Base-by-base conservation (phyloP, 1,140 invertebrate species). In the Thalassaphorura encarpata region DNA sequence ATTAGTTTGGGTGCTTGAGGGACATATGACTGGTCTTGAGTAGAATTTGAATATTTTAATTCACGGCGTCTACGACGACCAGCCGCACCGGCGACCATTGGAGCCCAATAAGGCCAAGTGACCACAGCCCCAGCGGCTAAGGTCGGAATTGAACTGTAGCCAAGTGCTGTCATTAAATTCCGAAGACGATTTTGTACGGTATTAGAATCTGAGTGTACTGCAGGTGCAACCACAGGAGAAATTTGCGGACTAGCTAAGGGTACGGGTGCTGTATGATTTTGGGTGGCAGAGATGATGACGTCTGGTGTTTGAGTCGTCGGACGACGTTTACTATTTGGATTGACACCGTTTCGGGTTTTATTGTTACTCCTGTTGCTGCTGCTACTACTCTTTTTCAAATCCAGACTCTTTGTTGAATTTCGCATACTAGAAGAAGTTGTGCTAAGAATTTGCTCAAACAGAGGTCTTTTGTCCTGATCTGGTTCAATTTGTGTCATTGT, bases 91-190 rank as follows among this genome's bases (percentile, higher is more conserved):
- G 52, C 41, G 19, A 64, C 51, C 8, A 64, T 36, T 16, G 64
- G 60, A n/a, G 60, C 47, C 64, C 64, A 66, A 50, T 60, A 64
- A 0, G 59, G 59, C 64, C 62, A 62, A 4, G 62, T 62, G 2
- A 60, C 62, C 11, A 61, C 62, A 2, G 64, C 64, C 11, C 62
- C 64, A 13, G 64, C 64, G 6, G 62, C 64, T 18, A 64, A 27
- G 3, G 64, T 66, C 4, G 64, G 61, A 13, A 66, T 29, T 11
- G 64, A 60, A 47, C 55, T 64, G 42, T 59, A 64, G 6, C 62
- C 59, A 21, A 66, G 52, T 21, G 64, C 64, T 2, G 54, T 62
- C 16, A 64, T 2, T 26, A 66, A 24, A 40, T 64, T 58, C n/a
- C 52, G n/a, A 11, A 64, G 29, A 18, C 49, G 27, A 16, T 53